These are phyloP conservation scores for Chouioia cunea DNA, from an alignment of 2,888 invertebrate genomes.

Conservation along the genomic window DNA sequence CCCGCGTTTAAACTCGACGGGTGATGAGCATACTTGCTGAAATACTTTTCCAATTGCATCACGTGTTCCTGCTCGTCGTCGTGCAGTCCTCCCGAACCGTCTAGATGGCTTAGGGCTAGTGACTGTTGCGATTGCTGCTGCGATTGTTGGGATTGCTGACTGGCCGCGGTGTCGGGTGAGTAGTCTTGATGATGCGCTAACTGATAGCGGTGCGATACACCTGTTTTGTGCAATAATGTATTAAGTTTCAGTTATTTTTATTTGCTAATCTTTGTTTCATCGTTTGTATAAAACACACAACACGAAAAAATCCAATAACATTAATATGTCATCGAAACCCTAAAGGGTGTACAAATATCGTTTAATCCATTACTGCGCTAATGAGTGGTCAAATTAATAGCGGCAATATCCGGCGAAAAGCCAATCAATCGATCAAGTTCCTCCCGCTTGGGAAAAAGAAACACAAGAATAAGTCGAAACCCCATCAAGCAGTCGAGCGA, in stretches of 20 bases:
- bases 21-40: conserved; percentile 65
- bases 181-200: conserved; percentile 66
- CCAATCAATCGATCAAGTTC: too few species aligned
- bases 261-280: too few species aligned
- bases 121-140: conserved; percentile 51
- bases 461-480: too few species aligned
- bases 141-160: conserved; percentile 53
- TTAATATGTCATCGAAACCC: too few species aligned
- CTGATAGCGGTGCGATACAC: conserved; percentile 64
- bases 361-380: too few species aligned
- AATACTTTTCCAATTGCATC: conserved; percentile 65
- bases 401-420: too few species aligned
- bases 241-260: too few species aligned
- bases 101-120: conserved; percentile 59
- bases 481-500: not conserved
- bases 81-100: conserved; percentile 56
- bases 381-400: too few species aligned
- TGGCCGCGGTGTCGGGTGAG: conserved; percentile 40
- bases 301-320: too few species aligned
- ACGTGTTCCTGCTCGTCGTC: conserved; percentile 61
- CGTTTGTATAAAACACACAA: too few species aligned
- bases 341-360: too few species aligned
- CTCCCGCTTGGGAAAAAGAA: too few species aligned
- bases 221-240: conserved; percentile 49
- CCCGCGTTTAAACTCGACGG: conserved; percentile 44